Percentiles rank a stretch among this genome's conserved stretches.
Evolutionary conservation across 2,888 invertebrate species (phyloP).

Genomic region (Apocheima hispidaria): DNA sequence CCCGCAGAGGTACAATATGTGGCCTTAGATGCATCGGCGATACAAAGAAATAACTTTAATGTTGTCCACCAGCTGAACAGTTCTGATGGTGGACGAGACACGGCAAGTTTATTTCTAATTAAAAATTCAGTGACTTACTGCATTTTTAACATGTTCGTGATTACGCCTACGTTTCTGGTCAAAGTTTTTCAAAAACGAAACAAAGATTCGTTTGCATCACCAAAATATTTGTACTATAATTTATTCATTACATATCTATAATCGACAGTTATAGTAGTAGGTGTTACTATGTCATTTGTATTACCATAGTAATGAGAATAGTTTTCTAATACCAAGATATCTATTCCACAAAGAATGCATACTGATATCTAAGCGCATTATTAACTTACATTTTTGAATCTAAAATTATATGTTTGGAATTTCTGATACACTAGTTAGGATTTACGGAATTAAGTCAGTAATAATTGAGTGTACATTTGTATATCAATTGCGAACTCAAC

Average conservation of each 20-base stretch:
- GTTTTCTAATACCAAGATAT: constrained; percentile 31
- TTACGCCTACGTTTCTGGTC: background rate
- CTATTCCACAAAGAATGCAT: constrained; percentile 24
- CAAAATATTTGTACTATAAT: constrained; percentile 30
- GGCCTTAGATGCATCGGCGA: no score
- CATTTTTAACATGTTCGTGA: background rate
- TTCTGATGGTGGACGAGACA: no score
- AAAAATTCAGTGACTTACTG: no score
- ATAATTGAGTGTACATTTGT: no score
- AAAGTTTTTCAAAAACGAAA: background rate
- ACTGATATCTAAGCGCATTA: constrained; percentile 1
- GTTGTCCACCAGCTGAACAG: no score
- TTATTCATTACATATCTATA: constrained; percentile 34
- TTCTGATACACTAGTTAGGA: constrained; percentile 3
- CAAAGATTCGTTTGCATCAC: constrained; percentile 11
- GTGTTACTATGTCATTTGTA: constrained; percentile 20
- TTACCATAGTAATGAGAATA: constrained; percentile 36
- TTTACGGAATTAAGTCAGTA: background rate
- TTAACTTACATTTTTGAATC: constrained; percentile 23
- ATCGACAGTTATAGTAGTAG: constrained; percentile 26
- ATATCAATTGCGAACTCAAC: no score
- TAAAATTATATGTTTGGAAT: constrained; percentile 22
- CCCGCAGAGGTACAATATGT: no score
- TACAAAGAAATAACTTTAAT: no score
- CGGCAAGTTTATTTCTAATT: no score